phyloP scores from a whole-genome alignment of 1,140 invertebrate genomes.

The Helicoverpa armigera region DNA sequence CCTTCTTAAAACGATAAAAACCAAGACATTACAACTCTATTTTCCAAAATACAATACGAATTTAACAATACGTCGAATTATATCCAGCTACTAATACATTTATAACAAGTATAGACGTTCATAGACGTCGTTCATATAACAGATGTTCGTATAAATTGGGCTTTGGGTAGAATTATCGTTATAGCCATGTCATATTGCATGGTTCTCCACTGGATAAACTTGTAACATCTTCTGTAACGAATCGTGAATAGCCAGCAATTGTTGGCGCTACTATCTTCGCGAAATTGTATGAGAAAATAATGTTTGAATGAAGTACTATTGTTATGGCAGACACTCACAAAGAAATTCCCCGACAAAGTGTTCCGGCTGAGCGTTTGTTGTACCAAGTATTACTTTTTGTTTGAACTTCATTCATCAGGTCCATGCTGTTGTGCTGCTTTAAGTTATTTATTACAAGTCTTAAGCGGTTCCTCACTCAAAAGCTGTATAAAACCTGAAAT shows the following conservation, averaged over 20 bases:
- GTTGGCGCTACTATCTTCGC: slow-evolving; percentile 59
- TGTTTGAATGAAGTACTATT: slow-evolving; percentile 67
- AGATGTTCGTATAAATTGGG: slow-evolving; percentile 45
- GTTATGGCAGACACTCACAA: slow-evolving; percentile 58
- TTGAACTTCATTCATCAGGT: slow-evolving; percentile 47
- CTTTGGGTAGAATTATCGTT: slow-evolving; percentile 42
- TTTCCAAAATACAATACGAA: not conserved
- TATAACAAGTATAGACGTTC: slow-evolving; percentile 10
- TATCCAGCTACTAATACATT: not conserved
- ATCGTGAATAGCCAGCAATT: slow-evolving; percentile 65
- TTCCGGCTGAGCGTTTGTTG: slow-evolving; percentile 53
- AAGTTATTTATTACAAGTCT: slow-evolving; percentile 12
- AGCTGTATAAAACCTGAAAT: not conserved
- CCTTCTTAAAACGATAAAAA: not conserved
- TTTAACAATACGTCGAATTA: not conserved
- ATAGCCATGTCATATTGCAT: slow-evolving; percentile 33
- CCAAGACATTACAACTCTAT: not conserved
- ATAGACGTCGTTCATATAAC: slow-evolving; percentile 40
- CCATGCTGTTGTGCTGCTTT: slow-evolving; percentile 10
- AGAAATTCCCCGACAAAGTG: slow-evolving; percentile 63
- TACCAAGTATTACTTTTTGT: slow-evolving; percentile 57
- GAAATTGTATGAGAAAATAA: slow-evolving; percentile 68
- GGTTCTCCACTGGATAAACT: slow-evolving; percentile 47
- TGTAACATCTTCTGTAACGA: slow-evolving; percentile 54
- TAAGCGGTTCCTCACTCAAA: not conserved